Percentiles rank a stretch among this genome's conserved stretches.
Evolutionary conservation across 53 echinoderm and acorn worm species (phyloP).

Genomic region (Glandiceps talaboti): DNA sequence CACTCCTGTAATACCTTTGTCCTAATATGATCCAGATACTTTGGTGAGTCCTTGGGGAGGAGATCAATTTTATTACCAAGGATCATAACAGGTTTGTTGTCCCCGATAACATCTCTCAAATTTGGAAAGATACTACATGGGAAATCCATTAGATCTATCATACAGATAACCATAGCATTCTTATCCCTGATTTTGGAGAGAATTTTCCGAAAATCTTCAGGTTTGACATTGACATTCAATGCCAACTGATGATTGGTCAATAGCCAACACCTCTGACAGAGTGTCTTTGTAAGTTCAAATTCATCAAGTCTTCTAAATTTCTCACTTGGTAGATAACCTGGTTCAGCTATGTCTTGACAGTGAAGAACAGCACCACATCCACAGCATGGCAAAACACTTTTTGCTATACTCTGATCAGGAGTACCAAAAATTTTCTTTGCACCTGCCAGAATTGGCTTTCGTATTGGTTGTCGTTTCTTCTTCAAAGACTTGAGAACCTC

Average conservation of each 20-base stretch:
- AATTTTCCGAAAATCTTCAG: constrained; percentile 54
- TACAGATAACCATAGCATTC: constrained; percentile 50
- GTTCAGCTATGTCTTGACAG: constrained; percentile 33
- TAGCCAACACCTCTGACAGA: constrained; percentile 80
- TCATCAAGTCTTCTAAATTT: constrained; percentile 49
- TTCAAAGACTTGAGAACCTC: constrained; percentile 33
- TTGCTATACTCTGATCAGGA: constrained; percentile 33
- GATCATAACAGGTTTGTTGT: constrained; percentile 37
- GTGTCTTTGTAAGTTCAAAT: constrained; percentile 27
- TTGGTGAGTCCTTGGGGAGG: constrained; percentile 57
- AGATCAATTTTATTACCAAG: constrained; percentile 88
- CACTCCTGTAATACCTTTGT: constrained; percentile 46
- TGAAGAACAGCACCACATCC: constrained; percentile 89
- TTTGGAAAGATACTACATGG: constrained; percentile 84
- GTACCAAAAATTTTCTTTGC: constrained; percentile 37
- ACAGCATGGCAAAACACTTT: constrained; percentile 48
- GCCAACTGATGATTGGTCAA: constrained; percentile 52
- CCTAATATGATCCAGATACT: constrained; percentile 35
- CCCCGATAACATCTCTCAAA: constrained; percentile 42
- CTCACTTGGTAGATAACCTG: constrained; percentile 73
- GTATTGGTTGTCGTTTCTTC: constrained; percentile 12
- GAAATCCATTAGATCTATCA: constrained; percentile 86
- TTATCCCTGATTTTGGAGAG: constrained; percentile 44
- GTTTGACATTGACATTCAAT: constrained; percentile 46
- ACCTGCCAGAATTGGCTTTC: constrained; percentile 6